Conservation (phyloP, 1,140 invertebrate genomes). For the Branchinecta lindahli region DNA sequence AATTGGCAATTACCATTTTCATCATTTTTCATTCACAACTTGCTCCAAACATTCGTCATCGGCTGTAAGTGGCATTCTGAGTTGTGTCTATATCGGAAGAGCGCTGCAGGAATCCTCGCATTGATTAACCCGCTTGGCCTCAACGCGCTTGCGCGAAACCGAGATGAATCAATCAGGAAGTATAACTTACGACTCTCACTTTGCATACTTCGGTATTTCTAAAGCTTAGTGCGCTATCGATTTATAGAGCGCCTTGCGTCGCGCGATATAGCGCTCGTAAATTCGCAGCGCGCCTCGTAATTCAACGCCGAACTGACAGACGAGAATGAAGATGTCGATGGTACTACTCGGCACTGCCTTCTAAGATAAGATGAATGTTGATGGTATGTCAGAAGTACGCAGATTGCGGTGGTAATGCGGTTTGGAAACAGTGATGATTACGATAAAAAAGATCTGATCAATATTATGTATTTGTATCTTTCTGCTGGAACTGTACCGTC, state of each 20-base stretch:
- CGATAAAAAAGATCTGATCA: slow-evolving; percentile 1
- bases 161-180: slow-evolving; percentile 10
- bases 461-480: background rate
- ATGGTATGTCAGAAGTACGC: background rate
- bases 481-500: too few relatives aligned
- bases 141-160: background rate
- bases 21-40: slow-evolving; percentile 9
- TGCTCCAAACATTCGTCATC: slow-evolving; percentile 10
- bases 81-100: slow-evolving; percentile 10
- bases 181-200: background rate
- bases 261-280: background rate
- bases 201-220: background rate
- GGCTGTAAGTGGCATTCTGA: background rate
- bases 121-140: background rate
- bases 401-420: too few relatives aligned
- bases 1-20: slow-evolving; percentile 4
- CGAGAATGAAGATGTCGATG: background rate
- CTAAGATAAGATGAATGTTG: background rate
- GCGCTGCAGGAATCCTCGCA: background rate
- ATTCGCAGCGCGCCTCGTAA: background rate
- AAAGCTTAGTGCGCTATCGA: background rate
- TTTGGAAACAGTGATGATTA: background rate
- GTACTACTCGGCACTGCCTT: background rate
- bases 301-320: slow-evolving; percentile 4
- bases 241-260: background rate